Base-by-base conservation (phyloP, 2,888 invertebrate genomes). In the Morpho achilles region DNA sequence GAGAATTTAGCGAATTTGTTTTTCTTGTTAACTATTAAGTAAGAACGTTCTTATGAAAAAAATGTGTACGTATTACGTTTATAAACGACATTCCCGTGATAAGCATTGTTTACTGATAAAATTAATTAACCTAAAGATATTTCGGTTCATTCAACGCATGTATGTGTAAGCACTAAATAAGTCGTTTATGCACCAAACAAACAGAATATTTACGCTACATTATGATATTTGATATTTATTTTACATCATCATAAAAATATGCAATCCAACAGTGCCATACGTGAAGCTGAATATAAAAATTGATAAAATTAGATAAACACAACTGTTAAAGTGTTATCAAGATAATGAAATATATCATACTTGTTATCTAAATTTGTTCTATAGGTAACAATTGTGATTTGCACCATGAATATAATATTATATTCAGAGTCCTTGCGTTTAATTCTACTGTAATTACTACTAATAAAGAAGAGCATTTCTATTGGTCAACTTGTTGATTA, bases 391-490 rank as follows among this genome's bases (percentile, higher is more conserved):
- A 50, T 22, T 54, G 39, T 53, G 63, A 55, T 55, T 54, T 56
- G 40, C 23, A 43, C 43, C 39, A 52, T 45, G 46, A 41, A 42
- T 8, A 59, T 23, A 41, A 42, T 8, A 59, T 23, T n/a, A 42
- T 51, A 44, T 46, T 52, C n/a, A n/a, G 42, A 39, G n/a, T 7
- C 56, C 55, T 56, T 42, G 48, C 39, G 52, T 32, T 45, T 51
- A 32, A 50, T 47, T 56, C 47, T 49, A 50, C 53, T 43, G 48
- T 58, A 56, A 56, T 54, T 61, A 45, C 44, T 42, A n/a, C 8
- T 49, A 53, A 60, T 62, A 56, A 61, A 53, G 56, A 59, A 54
- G 59, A 54, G 56, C 53, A 8, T 59, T 59, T 56, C 58, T 44
- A 63, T 61, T 61, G 61, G 58, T 51, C 61, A 48, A 42, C 46